Evolutionary conservation across 2,888 invertebrate species (phyloP), one percentile per base, ranked within the genome.

Genomic region (Drosophila greeni): DNA sequence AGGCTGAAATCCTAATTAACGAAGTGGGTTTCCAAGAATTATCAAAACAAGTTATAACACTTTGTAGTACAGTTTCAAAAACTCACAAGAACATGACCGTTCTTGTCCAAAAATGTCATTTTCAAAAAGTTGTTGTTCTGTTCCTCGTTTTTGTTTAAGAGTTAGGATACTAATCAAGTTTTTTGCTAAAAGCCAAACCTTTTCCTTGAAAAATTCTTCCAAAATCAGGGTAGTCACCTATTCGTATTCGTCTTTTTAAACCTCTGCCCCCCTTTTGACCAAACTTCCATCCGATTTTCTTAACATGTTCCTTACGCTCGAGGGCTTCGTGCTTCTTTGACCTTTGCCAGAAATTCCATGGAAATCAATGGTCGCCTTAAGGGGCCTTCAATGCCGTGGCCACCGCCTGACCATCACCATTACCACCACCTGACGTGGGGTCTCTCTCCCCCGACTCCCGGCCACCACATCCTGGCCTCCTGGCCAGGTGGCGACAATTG

Each of bases 401-500:
- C 66, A 55, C 16, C 40, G 31, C 31, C 56, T 51, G 56, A 31
- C 56, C 48, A 36, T 14, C 40, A 18, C 20, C 29, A 20, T 6
- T 11, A 37, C 16, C 18, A 37, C 6, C 24, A 33, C 31, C 43
- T 43, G 43, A 43, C 31, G 11, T 34, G 14, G 12, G 7, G 14
- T 6, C 43, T 11, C 29, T 29, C 29, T 7, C 9, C 26, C 16
- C n/a, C 9, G 16, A 29, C 16, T 29, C 7, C 16, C 16, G 6
- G 26, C n/a, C n/a, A 3, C 26, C 18, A 42, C 18, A 29, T 40
- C 31, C 53, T 40, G 39, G 39, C 33, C 33, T 3, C 53, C 23
- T 31, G 57, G n/a, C 61, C 61, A 62, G 61, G 49, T 60, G 60
- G 49, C 61, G 61, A 59, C 60, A 59, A 49, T 62, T 62, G 49